phyloP scores from a whole-genome alignment of 2,113 vertebrate species.

The Caranx melampygus region DNA sequence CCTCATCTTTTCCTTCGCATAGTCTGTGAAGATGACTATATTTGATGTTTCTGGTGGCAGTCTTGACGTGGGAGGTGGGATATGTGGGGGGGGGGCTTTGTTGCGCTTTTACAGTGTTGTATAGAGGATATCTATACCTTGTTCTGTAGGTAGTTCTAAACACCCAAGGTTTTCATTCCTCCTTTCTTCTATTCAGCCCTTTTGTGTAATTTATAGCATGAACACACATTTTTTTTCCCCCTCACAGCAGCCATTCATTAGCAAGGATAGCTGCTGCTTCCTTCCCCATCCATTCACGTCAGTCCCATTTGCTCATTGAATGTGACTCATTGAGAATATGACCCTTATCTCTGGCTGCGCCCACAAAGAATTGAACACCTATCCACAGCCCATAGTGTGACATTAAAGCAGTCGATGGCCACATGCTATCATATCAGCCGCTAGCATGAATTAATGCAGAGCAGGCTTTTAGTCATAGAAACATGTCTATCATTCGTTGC shows the following conservation, averaged over 20 bases:
- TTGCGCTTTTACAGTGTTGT: background rate
- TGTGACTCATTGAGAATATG: constrained; percentile 55
- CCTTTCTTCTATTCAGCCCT: background rate
- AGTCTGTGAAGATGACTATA: constrained; percentile 10
- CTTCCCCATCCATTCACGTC: background rate
- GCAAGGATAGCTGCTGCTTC: background rate
- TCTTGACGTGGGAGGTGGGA: constrained; percentile 6
- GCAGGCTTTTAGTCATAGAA: constrained; percentile 45
- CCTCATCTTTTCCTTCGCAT: background rate
- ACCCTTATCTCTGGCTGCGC: constrained; percentile 51
- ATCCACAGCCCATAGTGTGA: constrained; percentile 30
- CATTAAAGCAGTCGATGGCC: constrained; percentile 45
- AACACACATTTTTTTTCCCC: background rate
- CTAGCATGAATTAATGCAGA: constrained; percentile 46
- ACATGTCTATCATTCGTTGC: constrained; percentile 66
- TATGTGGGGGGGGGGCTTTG: background rate
- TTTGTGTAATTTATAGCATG: background rate
- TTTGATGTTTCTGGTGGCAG: constrained; percentile 28
- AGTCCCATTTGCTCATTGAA: constrained; percentile 41
- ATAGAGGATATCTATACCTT: constrained; percentile 36
- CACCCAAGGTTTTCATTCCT: background rate
- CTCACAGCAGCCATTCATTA: background rate
- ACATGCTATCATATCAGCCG: constrained; percentile 47
- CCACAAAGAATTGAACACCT: constrained; percentile 46
- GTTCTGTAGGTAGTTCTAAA: background rate